Percentiles rank a stretch among this genome's conserved stretches.
Conservation (phyloP, 2,113 vertebrate genomes). For the Aspidoscelis tigris region DNA sequence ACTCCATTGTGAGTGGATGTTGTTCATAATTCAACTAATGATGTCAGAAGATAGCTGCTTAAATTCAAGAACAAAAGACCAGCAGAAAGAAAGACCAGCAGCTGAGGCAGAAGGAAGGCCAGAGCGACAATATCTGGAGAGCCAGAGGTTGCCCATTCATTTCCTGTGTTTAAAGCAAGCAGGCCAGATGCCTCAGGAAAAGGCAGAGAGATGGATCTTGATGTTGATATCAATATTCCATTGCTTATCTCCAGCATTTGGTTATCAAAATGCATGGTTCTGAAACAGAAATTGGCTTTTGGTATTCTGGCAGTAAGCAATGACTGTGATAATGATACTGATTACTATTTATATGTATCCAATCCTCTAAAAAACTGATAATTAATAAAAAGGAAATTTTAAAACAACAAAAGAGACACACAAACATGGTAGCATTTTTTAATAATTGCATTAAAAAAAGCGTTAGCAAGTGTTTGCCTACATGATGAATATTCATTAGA, state of each 20-base stretch:
- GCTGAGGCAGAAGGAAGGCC: neutral
- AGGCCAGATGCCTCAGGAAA: neutral
- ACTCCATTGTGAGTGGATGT: neutral
- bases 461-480: no score
- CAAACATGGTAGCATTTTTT: no score
- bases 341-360: no score
- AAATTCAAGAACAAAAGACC: neutral
- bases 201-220: neutral
- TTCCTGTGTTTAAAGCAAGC: neutral
- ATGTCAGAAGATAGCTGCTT: slow-evolving; percentile 2
- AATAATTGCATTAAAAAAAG: no score
- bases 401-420: neutral
- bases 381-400: no score
- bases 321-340: no score
- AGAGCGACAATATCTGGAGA: neutral
- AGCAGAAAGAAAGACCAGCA: neutral
- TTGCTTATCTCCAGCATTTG: neutral
- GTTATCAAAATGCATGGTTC: neutral
- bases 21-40: slow-evolving; percentile 2
- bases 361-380: no score
- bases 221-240: neutral
- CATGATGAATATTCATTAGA: no score
- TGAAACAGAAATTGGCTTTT: neutral
- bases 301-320: neutral
- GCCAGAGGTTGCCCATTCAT: neutral